Conservation (phyloP, 2,113 vertebrate genomes). For the Rhinopomastus cyanomelas region DNA sequence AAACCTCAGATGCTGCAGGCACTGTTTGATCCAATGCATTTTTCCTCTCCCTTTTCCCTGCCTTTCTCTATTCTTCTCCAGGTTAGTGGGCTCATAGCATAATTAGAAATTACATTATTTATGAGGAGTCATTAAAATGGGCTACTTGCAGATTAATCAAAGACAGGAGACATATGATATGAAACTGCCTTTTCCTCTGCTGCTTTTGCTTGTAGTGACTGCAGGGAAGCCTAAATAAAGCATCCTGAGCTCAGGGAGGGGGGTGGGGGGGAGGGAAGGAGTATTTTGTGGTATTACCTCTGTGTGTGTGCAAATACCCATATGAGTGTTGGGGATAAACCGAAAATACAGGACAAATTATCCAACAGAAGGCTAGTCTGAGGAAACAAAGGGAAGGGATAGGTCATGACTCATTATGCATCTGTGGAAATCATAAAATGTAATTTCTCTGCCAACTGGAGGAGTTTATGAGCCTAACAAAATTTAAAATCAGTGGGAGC, state of each 20-base stretch:
- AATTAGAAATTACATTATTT: slow-evolving; percentile 94
- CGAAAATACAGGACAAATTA: slow-evolving; percentile 32
- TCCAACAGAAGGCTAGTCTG: slow-evolving; percentile 6
- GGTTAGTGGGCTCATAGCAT: slow-evolving; percentile 74
- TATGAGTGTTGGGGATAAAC: slow-evolving; percentile 6
- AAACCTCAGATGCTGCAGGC: slow-evolving; percentile 42
- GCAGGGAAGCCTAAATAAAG: slow-evolving; percentile 19
- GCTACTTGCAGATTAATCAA: slow-evolving; percentile 76
- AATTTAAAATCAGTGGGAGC: slow-evolving; percentile 60
- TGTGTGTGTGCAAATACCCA: not conserved
- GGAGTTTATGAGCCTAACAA: slow-evolving; percentile 53
- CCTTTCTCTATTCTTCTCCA: slow-evolving; percentile 62
- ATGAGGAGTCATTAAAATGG: slow-evolving; percentile 80
- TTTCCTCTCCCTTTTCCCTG: not conserved
- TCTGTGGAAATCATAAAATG: slow-evolving; percentile 47
- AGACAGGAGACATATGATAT: slow-evolving; percentile 54
- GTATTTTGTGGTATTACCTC: not conserved
- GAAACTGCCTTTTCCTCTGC: slow-evolving; percentile 64
- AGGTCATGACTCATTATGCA: slow-evolving; percentile 41
- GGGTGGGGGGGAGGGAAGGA: not conserved
- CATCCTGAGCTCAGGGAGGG: not conserved
- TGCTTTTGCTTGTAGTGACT: slow-evolving; percentile 21
- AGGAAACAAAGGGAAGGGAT: slow-evolving; percentile 30
- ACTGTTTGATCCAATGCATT: slow-evolving; percentile 38
- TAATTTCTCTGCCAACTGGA: slow-evolving; percentile 57